phyloP scores from a whole-genome alignment of 2,113 vertebrate genomes.

The Rhagologus leucostigma region DNA sequence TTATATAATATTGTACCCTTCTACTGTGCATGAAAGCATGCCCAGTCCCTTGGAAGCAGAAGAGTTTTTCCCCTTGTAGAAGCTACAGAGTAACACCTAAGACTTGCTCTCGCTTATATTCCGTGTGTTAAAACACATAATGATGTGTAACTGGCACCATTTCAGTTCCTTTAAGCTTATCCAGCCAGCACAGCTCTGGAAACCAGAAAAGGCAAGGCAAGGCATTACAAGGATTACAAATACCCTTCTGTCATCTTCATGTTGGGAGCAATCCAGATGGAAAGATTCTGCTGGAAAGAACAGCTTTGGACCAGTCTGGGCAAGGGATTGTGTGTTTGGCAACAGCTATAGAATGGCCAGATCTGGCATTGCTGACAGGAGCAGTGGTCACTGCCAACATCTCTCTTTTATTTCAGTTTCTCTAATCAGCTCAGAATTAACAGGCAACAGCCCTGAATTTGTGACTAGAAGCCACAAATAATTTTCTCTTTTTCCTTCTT shows the following conservation, averaged over 20 bases:
- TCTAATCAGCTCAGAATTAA: not conserved
- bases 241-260: slow-evolving; percentile 33
- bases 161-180: not conserved
- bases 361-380: not conserved
- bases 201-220: slow-evolving; percentile 11
- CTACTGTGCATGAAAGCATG: not conserved
- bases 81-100: not conserved
- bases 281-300: not conserved
- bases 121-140: not conserved
- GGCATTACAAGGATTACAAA: slow-evolving; percentile 15
- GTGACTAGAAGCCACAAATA: not conserved
- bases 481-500: not conserved
- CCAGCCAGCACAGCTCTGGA: not conserved
- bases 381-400: not conserved
- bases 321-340: slow-evolving; percentile 22
- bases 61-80: not conserved
- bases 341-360: not conserved
- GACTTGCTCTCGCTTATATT: not conserved
- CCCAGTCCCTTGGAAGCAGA: not conserved
- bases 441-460: not conserved
- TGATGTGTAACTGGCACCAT: not conserved
- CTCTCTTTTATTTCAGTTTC: not conserved
- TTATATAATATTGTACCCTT: not conserved
- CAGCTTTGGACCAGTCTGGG: slow-evolving; percentile 3
- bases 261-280: slow-evolving; percentile 33